These are phyloP conservation scores for Mastacembelus armatus DNA, from an alignment of 2,797 vertebrate species.

Conservation along the genomic window DNA sequence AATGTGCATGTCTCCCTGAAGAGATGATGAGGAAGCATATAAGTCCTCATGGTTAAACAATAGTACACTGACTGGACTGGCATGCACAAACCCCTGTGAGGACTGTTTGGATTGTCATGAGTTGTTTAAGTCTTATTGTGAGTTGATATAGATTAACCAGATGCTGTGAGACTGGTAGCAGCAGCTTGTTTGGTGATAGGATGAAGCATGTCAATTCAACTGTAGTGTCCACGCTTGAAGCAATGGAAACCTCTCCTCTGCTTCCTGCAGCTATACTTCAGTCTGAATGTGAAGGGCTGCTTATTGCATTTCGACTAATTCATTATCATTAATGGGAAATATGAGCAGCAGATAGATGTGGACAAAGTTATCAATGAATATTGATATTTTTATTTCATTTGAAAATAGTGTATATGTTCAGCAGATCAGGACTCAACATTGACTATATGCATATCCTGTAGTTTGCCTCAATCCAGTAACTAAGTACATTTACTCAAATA, in stretches of 20 bases:
- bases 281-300: constrained; percentile 11
- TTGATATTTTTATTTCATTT: constrained; percentile 5
- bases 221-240: constrained; percentile 29
- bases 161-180: constrained; percentile 12
- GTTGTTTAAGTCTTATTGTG: constrained; percentile 35
- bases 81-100: constrained; percentile 50
- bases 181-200: constrained; percentile 38
- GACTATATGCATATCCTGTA: not conserved
- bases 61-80: constrained; percentile 37
- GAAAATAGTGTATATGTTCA: constrained; percentile 4
- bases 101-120: constrained; percentile 58
- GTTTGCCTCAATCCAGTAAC: not conserved
- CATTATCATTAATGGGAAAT: not conserved
- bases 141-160: constrained; percentile 45
- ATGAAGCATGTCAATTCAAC: constrained; percentile 52
- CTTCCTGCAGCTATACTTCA: constrained; percentile 31
- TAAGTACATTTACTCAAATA: not conserved
- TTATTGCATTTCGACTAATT: constrained; percentile 30
- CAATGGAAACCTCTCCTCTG: constrained; percentile 37
- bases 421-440: not conserved
- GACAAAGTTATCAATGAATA: constrained; percentile 15
- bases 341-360: constrained; percentile 6
- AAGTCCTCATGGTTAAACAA: constrained; percentile 72
- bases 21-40: constrained; percentile 51
- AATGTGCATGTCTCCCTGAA: constrained; percentile 58